A percentile compares a stretch with the other conserved stretches of the same genome.
These are phyloP conservation scores for Seison nebaliae DNA, from an alignment of 1,140 invertebrate species.

Conservation along the genomic window DNA sequence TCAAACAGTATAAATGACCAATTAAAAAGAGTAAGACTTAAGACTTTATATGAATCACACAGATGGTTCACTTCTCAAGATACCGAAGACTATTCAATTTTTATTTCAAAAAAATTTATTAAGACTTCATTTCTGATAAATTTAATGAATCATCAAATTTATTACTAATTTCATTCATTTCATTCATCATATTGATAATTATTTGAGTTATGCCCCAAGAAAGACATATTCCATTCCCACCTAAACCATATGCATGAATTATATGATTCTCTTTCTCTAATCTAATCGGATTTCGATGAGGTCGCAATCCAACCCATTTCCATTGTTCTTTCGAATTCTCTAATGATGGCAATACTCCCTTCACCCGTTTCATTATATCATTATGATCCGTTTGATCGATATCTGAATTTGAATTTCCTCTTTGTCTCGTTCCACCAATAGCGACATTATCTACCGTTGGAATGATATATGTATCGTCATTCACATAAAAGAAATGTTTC, in stretches of 20 bases:
- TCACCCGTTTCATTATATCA: conserved; percentile 45
- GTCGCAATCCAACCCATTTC: conserved; percentile 44
- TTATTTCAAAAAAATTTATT: no score
- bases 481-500: conserved; percentile 53
- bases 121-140: no score
- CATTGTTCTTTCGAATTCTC: conserved; percentile 29
- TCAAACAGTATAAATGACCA: no score
- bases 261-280: conserved; percentile 35
- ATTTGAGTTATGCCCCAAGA: no score
- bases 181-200: no score
- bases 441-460: conserved; percentile 41
- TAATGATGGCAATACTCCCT: conserved; percentile 40
- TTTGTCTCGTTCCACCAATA: conserved; percentile 51
- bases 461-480: conserved; percentile 55
- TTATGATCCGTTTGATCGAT: conserved; percentile 41
- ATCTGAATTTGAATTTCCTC: conserved; percentile 42
- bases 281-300: conserved; percentile 42
- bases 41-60: no score
- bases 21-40: no score
- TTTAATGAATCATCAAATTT: no score
- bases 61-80: no score
- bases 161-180: no score
- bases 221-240: conserved; percentile 57
- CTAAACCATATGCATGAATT: conserved; percentile 53
- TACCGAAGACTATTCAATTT: no score